Base-by-base conservation (phyloP, 2,113 vertebrate genomes). In the Lycocorax pyrrhopterus region DNA sequence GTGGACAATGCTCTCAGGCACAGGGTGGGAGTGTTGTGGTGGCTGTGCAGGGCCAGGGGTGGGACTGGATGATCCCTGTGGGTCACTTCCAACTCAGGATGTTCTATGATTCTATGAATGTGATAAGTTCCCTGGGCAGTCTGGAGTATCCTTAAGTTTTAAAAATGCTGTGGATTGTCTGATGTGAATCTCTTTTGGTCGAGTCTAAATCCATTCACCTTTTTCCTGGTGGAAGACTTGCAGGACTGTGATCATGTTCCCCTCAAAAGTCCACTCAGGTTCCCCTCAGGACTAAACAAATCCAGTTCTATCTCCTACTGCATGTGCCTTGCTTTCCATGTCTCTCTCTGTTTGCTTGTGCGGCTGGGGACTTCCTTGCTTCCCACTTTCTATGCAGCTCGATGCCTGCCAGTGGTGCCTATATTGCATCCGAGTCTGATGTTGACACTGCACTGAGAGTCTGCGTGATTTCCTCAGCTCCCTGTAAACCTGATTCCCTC, bases 361-460 rank as follows among this genome's bases (percentile, higher is more conserved):
- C 5, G 1, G 52, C 89, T 84, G 35, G 47, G 33, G 14, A 2
- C 8, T 87, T 58, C 16, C 33, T 53, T 22, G 46, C 71, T 82
- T 63, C 20, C 4, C 43, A 0, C 35, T 62, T 46, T 13, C 47
- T 19, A 0, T 35, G n/a, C 21, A 58, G 47, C 66, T 19, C 2
- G 0, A 7, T 41, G 64, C 60, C 79, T 85, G 56, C 63, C 10
- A 4, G 15, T 6, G 52, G 16, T 75, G 29, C 6, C 43, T 13
- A 1, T 18, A 0, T 26, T 59, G 43, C 18, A 13, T 12, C 49
- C 0, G 0, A 26, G 23, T 15, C 13, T 32, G 52, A 6, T 2
- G 0, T 12, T 33, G 29, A 2, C 27, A 2, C 49, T 35, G 53
- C 21, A 1, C 43, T 53, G 73, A 62, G 41, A 53, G 22, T 17